phyloP scores from a whole-genome alignment of 2,797 vertebrate species.

The Eulemur albifrons region DNA sequence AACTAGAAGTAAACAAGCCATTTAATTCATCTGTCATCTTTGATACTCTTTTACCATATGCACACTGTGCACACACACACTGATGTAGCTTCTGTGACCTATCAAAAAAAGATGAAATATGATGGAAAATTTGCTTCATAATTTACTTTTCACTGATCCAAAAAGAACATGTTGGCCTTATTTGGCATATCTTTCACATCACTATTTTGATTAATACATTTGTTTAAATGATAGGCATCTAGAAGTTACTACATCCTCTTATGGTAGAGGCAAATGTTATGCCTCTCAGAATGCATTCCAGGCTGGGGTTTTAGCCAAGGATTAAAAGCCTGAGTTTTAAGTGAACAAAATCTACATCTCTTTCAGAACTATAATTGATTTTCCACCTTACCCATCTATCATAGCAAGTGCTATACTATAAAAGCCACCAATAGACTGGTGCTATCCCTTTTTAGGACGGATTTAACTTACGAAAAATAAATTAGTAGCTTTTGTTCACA shows the following conservation, averaged over 20 bases:
- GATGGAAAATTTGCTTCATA: slow-evolving; percentile 28
- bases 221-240: slow-evolving; percentile 55
- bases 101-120: slow-evolving; percentile 63
- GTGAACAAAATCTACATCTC: slow-evolving; percentile 56
- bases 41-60: neutral
- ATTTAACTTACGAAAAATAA: slow-evolving; percentile 70
- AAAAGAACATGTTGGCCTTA: slow-evolving; percentile 45
- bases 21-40: neutral
- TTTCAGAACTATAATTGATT: slow-evolving; percentile 51
- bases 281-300: slow-evolving; percentile 50
- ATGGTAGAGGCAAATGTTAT: slow-evolving; percentile 17
- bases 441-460: slow-evolving; percentile 66
- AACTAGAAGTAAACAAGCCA: neutral
- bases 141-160: slow-evolving; percentile 53
- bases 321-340: slow-evolving; percentile 64
- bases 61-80: neutral
- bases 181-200: slow-evolving; percentile 57
- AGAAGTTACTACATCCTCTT: slow-evolving; percentile 18
- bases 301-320: slow-evolving; percentile 46
- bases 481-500: slow-evolving; percentile 64
- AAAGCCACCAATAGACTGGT: slow-evolving; percentile 55
- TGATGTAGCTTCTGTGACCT: neutral
- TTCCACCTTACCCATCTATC: slow-evolving; percentile 10
- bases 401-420: slow-evolving; percentile 56
- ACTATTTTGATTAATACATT: slow-evolving; percentile 56